Conservation (phyloP, 1,140 invertebrate genomes). For the Myzus persicae region DNA sequence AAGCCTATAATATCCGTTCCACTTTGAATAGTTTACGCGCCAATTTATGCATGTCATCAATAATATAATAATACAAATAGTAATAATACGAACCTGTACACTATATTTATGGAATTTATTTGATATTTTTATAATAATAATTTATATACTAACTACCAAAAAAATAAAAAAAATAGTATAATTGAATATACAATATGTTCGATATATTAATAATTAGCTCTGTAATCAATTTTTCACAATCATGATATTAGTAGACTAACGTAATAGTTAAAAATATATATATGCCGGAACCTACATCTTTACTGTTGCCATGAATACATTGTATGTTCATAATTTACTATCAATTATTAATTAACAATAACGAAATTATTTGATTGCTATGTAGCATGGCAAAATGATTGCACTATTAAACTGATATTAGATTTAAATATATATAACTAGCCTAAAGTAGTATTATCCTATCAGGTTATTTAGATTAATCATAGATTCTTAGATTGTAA, state of each 20-base stretch:
- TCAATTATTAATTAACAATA: background rate
- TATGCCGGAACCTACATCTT: background rate
- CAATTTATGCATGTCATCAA: background rate
- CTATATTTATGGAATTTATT: background rate
- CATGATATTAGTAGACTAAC: background rate
- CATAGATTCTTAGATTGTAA: background rate
- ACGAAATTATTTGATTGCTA: background rate
- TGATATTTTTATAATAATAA: background rate
- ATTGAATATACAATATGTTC: background rate
- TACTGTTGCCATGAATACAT: background rate
- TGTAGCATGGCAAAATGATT: background rate
- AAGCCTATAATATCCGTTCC: conserved; percentile 29
- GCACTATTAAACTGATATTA: background rate
- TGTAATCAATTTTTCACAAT: background rate
- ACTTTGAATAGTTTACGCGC: conserved; percentile 30
- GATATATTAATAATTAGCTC: background rate
- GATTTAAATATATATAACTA: background rate
- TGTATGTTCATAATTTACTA: background rate
- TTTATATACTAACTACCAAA: background rate
- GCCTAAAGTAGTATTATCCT: background rate
- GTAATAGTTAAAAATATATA: background rate
- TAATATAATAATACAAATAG: background rate
- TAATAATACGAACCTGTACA: background rate
- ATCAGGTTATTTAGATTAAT: background rate
- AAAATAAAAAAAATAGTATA: background rate